A percentile compares a stretch with the other conserved stretches of the same genome.
Evolutionary conservation across 2,113 vertebrate genomes (phyloP).

Genomic region (Apus apus): DNA sequence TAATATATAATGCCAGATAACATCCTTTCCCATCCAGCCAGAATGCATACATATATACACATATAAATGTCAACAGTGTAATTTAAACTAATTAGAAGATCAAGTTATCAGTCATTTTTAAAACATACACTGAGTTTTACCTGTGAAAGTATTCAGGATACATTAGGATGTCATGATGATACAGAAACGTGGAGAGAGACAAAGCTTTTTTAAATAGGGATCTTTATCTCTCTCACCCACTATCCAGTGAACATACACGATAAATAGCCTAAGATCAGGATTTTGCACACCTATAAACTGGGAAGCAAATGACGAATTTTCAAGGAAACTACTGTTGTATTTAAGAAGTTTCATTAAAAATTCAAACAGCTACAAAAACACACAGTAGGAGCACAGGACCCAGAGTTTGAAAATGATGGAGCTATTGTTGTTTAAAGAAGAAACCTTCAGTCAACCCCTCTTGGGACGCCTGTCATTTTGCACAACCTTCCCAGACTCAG

Average conservation of each 20-base stretch:
- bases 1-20: not conserved
- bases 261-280: not conserved
- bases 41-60: conserved; percentile 17
- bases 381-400: conserved; percentile 6
- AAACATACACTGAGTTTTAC: conserved; percentile 10
- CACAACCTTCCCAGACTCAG: conserved; percentile 68
- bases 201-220: conserved; percentile 38
- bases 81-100: conserved; percentile 48
- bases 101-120: conserved; percentile 52
- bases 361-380: conserved; percentile 9
- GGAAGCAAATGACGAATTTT: conserved; percentile 35
- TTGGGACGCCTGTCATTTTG: conserved; percentile 75
- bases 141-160: conserved; percentile 20
- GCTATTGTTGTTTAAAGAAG: conserved; percentile 73
- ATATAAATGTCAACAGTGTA: conserved; percentile 45
- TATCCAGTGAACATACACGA: not conserved
- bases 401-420: conserved; percentile 66
- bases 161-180: conserved; percentile 33
- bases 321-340: not conserved
- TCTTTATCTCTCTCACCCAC: conserved; percentile 20
- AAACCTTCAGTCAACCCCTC: conserved; percentile 74
- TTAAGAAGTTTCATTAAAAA: conserved; percentile 20
- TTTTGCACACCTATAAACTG: not conserved
- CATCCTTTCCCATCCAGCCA: not conserved
- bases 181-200: not conserved